These are phyloP conservation scores for Sander vitreus DNA, from an alignment of 2,113 vertebrate species.

Conservation along the genomic window DNA sequence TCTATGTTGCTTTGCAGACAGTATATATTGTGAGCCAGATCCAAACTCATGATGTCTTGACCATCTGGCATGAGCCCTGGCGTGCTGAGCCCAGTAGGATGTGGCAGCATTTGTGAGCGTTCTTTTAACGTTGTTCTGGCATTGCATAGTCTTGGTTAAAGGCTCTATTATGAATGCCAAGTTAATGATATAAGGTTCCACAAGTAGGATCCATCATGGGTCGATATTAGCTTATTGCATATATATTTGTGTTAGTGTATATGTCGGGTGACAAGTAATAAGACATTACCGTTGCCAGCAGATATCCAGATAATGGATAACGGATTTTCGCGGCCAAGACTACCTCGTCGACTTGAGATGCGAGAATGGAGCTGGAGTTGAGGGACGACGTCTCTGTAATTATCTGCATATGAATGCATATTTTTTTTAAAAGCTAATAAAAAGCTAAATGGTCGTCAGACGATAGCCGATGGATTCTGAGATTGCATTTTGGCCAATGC, in stretches of 20 bases:
- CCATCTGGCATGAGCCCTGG: slow-evolving; percentile 57
- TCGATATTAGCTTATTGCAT: too few species aligned
- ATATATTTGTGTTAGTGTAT: neutral
- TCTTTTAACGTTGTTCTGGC: slow-evolving; percentile 3
- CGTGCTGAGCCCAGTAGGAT: slow-evolving; percentile 35
- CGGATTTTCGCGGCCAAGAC: too few species aligned
- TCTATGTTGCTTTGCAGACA: slow-evolving; percentile 18
- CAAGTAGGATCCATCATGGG: neutral
- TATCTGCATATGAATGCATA: too few species aligned
- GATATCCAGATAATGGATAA: too few species aligned
- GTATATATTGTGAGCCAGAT: slow-evolving; percentile 43
- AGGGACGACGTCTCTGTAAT: too few species aligned
- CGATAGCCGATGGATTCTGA: too few species aligned
- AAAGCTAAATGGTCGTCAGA: too few species aligned
- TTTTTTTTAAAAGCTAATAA: too few species aligned
- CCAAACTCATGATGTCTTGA: slow-evolving; percentile 53
- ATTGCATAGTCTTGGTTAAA: slow-evolving; percentile 6
- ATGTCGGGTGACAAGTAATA: neutral
- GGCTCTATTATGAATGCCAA: neutral
- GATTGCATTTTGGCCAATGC: too few species aligned
- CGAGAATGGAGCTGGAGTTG: too few species aligned
- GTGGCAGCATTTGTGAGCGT: slow-evolving; percentile 22
- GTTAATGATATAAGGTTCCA: neutral
- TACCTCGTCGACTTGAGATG: too few species aligned
- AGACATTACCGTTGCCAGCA: neutral